phyloP scores from a whole-genome alignment of 2,113 vertebrate genomes.

The Cryptotis parvus region DNA sequence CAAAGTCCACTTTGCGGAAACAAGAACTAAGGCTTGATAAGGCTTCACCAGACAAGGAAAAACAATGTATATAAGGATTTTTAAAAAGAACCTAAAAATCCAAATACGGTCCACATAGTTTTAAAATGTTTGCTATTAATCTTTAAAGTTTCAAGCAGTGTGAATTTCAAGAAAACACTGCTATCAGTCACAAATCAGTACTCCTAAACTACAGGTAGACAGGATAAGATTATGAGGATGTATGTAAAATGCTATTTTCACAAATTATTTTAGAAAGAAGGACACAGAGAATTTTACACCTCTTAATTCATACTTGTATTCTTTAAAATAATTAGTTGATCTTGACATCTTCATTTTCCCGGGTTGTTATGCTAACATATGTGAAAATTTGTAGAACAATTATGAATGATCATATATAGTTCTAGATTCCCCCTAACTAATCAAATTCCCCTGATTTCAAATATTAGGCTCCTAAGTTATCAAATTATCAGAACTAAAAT shows the following conservation, averaged over 20 bases:
- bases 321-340: neutral
- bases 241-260: neutral
- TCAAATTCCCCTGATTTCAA: neutral
- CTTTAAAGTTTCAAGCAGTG: neutral
- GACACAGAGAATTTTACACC: neutral
- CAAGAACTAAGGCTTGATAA: too few relatives aligned
- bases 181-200: neutral
- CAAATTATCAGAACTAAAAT: neutral
- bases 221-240: neutral
- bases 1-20: too few relatives aligned
- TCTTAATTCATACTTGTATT: conserved; percentile 11
- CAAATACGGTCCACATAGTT: neutral
- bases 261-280: neutral
- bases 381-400: neutral
- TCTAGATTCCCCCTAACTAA: neutral
- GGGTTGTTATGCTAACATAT: neutral
- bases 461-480: neutral
- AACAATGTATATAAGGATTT: too few relatives aligned
- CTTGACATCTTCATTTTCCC: neutral
- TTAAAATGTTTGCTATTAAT: conserved; percentile 9
- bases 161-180: neutral
- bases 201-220: neutral
- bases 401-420: neutral
- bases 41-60: too few relatives aligned
- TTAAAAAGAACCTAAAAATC: too few relatives aligned